A percentile compares a stretch with the other conserved stretches of the same genome.
Evolutionary conservation across 1,140 invertebrate species (phyloP).

Genomic region (Nephila pilipes): DNA sequence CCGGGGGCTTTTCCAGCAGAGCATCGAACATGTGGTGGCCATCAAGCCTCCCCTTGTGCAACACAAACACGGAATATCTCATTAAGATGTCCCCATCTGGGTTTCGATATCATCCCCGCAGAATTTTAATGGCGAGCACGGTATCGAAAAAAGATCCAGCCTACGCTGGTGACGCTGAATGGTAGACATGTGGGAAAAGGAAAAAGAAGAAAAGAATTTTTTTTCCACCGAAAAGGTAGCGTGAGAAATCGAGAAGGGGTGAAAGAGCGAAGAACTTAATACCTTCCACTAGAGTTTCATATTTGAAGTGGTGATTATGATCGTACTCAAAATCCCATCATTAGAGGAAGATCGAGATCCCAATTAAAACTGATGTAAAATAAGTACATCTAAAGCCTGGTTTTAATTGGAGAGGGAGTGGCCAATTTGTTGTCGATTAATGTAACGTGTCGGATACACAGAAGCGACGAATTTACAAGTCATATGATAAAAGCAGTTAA

Average conservation of each 20-base stretch:
- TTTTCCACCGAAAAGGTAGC: not conserved
- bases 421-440: too few species aligned
- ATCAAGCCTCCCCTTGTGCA: slow-evolving; percentile 24
- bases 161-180: not conserved
- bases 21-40: slow-evolving; percentile 40
- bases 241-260: not conserved
- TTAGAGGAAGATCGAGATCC: not conserved
- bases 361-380: not conserved
- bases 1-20: not conserved
- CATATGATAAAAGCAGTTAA: too few species aligned
- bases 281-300: not conserved
- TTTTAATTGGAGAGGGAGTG: not conserved
- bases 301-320: not conserved
- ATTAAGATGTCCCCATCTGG: slow-evolving; percentile 9
- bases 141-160: not conserved
- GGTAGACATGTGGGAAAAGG: not conserved
- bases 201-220: not conserved
- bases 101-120: not conserved
- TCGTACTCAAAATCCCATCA: not conserved
- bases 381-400: not conserved
- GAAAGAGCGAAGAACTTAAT: not conserved
- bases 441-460: too few species aligned
- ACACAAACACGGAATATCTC: not conserved
- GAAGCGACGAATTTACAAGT: too few species aligned
- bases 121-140: slow-evolving; percentile 2